Evolutionary conservation across 2,888 invertebrate genomes (phyloP).

Genomic region (Ennomos fuscantarius): DNA sequence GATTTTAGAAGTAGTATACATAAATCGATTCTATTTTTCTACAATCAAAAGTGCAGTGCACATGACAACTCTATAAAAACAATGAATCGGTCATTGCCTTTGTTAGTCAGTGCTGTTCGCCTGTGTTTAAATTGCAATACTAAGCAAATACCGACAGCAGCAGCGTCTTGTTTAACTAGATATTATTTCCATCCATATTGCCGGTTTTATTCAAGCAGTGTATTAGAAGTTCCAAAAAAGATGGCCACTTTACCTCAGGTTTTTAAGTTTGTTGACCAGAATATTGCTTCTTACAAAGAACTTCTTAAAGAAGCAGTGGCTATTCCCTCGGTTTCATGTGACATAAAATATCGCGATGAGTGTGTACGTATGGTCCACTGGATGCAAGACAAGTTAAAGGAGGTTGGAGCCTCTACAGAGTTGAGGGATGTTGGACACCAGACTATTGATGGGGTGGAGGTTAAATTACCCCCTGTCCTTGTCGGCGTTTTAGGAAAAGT

Average conservation of each 20-base stretch:
- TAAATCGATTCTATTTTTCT: too few species aligned
- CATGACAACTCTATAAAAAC: conserved; percentile 22
- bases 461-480: conserved; percentile 94
- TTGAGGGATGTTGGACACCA: conserved; percentile 92
- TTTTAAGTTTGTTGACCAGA: conserved; percentile 91
- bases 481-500: conserved; percentile 91
- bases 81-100: conserved; percentile 42
- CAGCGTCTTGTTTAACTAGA: conserved; percentile 38
- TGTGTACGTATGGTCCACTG: conserved; percentile 94
- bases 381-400: conserved; percentile 88
- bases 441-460: conserved; percentile 88
- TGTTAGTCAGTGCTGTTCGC: conserved; percentile 41
- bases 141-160: conserved; percentile 53
- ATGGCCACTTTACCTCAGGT: conserved; percentile 75
- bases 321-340: conserved; percentile 97
- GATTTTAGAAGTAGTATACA: too few species aligned
- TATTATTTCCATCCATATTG: conserved; percentile 42
- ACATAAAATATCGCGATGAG: conserved; percentile 92
- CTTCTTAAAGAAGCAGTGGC: conserved; percentile 94
- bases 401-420: conserved; percentile 89
- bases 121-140: conserved; percentile 43
- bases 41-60: not conserved
- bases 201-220: conserved; percentile 52
- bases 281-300: conserved; percentile 90
- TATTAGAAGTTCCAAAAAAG: conserved; percentile 52